Evolutionary conservation across 2,113 vertebrate species (phyloP).

Genomic region (Noctilio leporinus): DNA sequence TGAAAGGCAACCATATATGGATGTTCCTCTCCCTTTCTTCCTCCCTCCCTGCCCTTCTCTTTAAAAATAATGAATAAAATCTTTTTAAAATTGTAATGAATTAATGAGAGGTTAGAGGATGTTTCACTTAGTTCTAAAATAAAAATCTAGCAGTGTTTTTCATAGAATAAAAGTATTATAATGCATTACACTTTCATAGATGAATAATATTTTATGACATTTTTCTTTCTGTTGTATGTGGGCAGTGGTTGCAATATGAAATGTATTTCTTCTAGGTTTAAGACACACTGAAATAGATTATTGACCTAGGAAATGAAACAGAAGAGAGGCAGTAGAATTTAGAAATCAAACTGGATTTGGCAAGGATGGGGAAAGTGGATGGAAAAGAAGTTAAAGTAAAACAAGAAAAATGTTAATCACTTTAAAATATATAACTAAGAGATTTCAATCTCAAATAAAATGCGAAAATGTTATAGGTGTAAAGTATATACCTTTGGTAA

Average conservation of each 20-base stretch:
- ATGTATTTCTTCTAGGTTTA: not conserved
- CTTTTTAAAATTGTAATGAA: not conserved
- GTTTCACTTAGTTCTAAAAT: not conserved
- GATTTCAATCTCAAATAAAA: conserved; percentile 3
- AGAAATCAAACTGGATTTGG: not conserved
- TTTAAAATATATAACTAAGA: not conserved
- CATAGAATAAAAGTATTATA: not conserved
- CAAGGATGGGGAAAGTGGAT: not conserved
- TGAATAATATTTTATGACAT: not conserved
- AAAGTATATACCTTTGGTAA: not conserved
- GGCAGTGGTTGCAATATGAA: not conserved
- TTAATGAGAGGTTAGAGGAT: not conserved
- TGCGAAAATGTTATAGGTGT: not conserved
- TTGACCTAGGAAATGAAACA: not conserved
- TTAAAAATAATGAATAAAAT: no score
- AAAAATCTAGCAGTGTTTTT: not conserved
- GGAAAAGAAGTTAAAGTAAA: conserved; percentile 7
- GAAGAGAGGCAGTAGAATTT: not conserved
- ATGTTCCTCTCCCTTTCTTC: no score
- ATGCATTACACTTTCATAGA: not conserved
- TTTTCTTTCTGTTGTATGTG: not conserved
- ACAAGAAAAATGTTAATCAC: not conserved
- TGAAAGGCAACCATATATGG: no score
- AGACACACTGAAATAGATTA: not conserved
- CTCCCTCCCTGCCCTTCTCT: no score